A percentile compares a stretch with the other conserved stretches of the same genome.
Evolutionary conservation across 2,797 vertebrate genomes (phyloP).

Genomic region (Alosa sapidissima): DNA sequence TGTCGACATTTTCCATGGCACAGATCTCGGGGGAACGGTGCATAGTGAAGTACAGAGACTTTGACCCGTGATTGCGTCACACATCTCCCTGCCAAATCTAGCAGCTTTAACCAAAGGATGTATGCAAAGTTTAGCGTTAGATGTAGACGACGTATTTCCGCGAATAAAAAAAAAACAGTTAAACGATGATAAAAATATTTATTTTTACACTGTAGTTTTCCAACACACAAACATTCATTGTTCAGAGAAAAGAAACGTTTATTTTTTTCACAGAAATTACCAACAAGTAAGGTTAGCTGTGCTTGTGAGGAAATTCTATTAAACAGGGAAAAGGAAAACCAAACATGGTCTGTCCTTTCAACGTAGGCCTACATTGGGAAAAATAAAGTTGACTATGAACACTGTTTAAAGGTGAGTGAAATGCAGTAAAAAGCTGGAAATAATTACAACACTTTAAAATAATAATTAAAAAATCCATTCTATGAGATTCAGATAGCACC

Average conservation of each 20-base stretch:
- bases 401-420: slow-evolving; percentile 57
- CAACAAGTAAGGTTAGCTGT: slow-evolving; percentile 92
- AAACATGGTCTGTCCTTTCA: slow-evolving; percentile 77
- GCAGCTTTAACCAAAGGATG: not conserved
- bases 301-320: slow-evolving; percentile 84
- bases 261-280: slow-evolving; percentile 71
- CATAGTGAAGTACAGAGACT: not conserved
- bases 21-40: not conserved
- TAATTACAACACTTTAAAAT: slow-evolving; percentile 18
- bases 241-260: slow-evolving; percentile 63
- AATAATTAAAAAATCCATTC: slow-evolving; percentile 8
- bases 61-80: slow-evolving; percentile 1
- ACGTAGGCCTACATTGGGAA: slow-evolving; percentile 62
- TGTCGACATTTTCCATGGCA: slow-evolving; percentile 22
- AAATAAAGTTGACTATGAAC: slow-evolving; percentile 68
- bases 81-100: not conserved
- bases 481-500: slow-evolving; percentile 39
- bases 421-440: slow-evolving; percentile 33
- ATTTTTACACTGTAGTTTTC: not conserved
- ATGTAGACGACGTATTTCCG: not conserved
- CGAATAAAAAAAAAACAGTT: not conserved
- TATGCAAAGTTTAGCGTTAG: not conserved
- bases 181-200: not conserved
- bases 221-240: slow-evolving; percentile 53
- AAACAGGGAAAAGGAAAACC: slow-evolving; percentile 70